Percentiles rank a stretch among this genome's conserved stretches.
Conservation (phyloP, 2,113 vertebrate genomes). For the Hippopotamus amphibius region DNA sequence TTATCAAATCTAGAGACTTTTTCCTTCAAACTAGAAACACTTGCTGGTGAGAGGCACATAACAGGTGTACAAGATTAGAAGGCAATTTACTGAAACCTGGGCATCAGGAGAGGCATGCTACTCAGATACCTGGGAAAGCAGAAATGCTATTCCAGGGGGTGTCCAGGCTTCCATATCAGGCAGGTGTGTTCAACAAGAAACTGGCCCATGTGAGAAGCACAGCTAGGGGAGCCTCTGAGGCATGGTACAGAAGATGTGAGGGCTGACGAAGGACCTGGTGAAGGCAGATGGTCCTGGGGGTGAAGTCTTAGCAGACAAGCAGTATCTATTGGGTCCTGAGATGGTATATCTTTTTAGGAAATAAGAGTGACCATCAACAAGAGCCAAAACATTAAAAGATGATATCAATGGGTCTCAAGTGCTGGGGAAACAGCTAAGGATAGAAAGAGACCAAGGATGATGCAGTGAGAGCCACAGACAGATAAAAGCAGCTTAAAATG, state of each 20-base stretch:
- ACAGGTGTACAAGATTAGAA: neutral
- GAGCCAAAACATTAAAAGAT: neutral
- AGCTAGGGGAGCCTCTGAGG: neutral
- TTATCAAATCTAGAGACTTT: neutral
- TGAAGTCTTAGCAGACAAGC: neutral
- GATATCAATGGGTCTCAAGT: neutral
- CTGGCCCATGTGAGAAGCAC: fast-evolving
- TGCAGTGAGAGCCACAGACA: neutral
- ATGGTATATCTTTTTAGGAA: neutral
- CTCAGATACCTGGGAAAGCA: neutral
- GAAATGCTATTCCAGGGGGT: neutral
- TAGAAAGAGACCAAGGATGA: neutral
- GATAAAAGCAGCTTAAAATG: neutral
- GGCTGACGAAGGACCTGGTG: neutral
- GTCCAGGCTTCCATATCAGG: neutral
- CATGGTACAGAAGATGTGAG: fast-evolving
- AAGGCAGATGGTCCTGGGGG: neutral
- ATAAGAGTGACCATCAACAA: neutral
- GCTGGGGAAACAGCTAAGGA: neutral
- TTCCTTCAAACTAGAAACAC: neutral
- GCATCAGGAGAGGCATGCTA: neutral
- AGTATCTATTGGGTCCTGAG: neutral
- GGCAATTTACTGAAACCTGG: neutral
- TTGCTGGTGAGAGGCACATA: neutral
- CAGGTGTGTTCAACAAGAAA: neutral